Base-by-base conservation (phyloP, 2,888 invertebrate genomes). In the Lasioglossum zephyrum region DNA sequence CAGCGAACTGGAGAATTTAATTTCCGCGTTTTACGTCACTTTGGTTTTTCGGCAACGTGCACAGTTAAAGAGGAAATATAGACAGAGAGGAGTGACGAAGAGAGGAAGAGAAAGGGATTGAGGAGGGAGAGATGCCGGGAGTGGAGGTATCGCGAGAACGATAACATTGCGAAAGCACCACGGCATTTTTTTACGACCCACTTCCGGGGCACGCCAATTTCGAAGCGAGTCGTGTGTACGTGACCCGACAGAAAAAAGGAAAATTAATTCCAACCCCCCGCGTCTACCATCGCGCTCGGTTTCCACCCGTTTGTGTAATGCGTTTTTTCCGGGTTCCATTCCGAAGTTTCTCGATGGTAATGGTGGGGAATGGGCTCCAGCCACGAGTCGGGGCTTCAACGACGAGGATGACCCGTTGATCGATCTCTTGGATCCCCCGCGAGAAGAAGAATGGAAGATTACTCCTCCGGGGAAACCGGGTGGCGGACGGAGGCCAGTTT, bases 161-260 rank as follows among this genome's bases (percentile, higher is more conserved):
- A 76, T 76, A 73, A 53, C 60, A 69, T 77, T 57, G 80, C 81
- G 69, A 84, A 81, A 79, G 69, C 74, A 73, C n/a, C 79, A 16
- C 26, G 31, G 75, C 63, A 82, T 84, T 86, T 84, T 80, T 87
- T 79, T 84, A 85, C 81, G 88, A 87, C 85, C 84, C 83, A 85
- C 85, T 87, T 88, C 79, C 73, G 31, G 74, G 8, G 73, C 60
- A 79, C 72, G 77, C 63, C 80, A 83, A 86, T 87, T 87, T 79
- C 85, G 73, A 79, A 75, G 74, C 60, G 57, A 57, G 66, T 41
- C 26, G 47, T 39, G 73, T 70, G 76, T 76, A 78, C 49, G 83
- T 66, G 77, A 73, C 13, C n/a, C 84, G 39, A 81, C 78, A 78
- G 76, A 36, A 74, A 76, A 77, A 70, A 36, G 36, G 31, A 81